phyloP scores from a whole-genome alignment of 92 coral and sea anemone species.

The Diadumene lineata region DNA sequence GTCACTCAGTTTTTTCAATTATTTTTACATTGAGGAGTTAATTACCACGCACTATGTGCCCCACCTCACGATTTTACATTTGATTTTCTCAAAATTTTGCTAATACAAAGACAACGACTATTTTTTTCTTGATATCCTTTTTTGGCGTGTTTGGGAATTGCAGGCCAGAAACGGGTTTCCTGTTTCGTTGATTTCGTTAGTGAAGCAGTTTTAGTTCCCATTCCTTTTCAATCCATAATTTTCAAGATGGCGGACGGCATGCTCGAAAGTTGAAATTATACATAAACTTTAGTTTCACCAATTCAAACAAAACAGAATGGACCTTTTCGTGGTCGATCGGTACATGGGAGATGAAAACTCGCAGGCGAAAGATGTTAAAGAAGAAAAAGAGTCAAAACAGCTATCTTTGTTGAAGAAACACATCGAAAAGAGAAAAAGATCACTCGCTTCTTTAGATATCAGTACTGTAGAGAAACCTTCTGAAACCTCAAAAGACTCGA shows the following conservation, averaged over 20 bases:
- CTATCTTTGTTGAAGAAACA: slow-evolving; percentile 30
- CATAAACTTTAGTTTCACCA: neutral
- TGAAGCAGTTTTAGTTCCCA: slow-evolving; percentile 7
- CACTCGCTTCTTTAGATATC: neutral
- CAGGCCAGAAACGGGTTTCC: neutral
- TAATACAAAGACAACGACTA: neutral
- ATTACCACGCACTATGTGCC: too few species aligned
- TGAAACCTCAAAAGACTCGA: slow-evolving; percentile 21
- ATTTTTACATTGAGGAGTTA: too few species aligned
- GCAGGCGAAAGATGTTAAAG: neutral
- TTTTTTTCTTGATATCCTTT: too few species aligned
- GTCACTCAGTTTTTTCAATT: too few species aligned
- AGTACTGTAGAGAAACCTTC: neutral
- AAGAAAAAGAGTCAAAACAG: slow-evolving; percentile 23
- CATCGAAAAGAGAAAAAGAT: slow-evolving; percentile 22
- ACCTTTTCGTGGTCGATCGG: slow-evolving; percentile 78
- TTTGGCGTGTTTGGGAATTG: too few species aligned
- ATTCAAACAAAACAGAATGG: slow-evolving; percentile 36
- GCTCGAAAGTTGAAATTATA: neutral
- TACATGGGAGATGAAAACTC: slow-evolving; percentile 72
- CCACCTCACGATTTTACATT: too few species aligned
- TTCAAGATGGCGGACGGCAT: slow-evolving; percentile 34
- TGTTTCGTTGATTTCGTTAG: too few species aligned
- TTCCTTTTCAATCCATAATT: neutral
- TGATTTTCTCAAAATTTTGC: neutral